Percentiles rank a stretch among this genome's conserved stretches.
phyloP scores from a whole-genome alignment of 2,888 invertebrate genomes.

The Caenorhabditis drosophilae region DNA sequence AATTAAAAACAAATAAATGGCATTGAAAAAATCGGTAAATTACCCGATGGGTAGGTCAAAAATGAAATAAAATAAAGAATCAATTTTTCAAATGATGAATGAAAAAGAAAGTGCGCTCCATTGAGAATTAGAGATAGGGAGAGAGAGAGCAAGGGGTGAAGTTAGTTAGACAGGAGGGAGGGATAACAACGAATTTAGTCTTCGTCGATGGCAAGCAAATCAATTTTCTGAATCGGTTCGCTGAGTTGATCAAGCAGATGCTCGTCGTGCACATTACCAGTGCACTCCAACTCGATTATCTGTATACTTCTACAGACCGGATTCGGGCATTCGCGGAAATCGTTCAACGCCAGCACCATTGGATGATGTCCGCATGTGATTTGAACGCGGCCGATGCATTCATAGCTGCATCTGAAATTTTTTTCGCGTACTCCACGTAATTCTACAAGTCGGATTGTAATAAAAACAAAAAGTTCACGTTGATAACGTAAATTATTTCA shows the following conservation, averaged over 20 bases:
- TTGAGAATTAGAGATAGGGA: too few relatives aligned
- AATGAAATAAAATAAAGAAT: too few relatives aligned
- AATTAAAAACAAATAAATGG: too few relatives aligned
- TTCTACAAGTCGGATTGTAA: background rate
- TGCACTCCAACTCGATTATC: slow-evolving; percentile 24
- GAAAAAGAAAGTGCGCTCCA: too few relatives aligned
- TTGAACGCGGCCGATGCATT: slow-evolving; percentile 46
- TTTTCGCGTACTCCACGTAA: background rate
- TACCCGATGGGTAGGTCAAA: too few relatives aligned
- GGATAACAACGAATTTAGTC: too few relatives aligned
- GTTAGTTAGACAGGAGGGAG: too few relatives aligned
- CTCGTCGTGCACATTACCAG: slow-evolving; percentile 14
- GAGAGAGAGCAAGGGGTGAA: too few relatives aligned
- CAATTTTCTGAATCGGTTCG: slow-evolving; percentile 34
- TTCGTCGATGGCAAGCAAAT: slow-evolving; percentile 10
- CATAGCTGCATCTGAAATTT: slow-evolving; percentile 50
- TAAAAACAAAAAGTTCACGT: background rate
- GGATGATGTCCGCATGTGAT: slow-evolving; percentile 46
- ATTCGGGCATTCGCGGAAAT: slow-evolving; percentile 50
- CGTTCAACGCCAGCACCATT: slow-evolving; percentile 41
- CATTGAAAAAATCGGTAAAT: too few relatives aligned
- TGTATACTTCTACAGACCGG: slow-evolving; percentile 45
- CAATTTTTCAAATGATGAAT: too few relatives aligned
- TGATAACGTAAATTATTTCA: background rate
- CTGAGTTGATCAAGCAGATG: slow-evolving; percentile 16